A percentile compares a stretch with the other conserved stretches of the same genome.
These are phyloP conservation scores for Myotis pilosus DNA, from an alignment of 2,797 vertebrate species.

Conservation along the genomic window DNA sequence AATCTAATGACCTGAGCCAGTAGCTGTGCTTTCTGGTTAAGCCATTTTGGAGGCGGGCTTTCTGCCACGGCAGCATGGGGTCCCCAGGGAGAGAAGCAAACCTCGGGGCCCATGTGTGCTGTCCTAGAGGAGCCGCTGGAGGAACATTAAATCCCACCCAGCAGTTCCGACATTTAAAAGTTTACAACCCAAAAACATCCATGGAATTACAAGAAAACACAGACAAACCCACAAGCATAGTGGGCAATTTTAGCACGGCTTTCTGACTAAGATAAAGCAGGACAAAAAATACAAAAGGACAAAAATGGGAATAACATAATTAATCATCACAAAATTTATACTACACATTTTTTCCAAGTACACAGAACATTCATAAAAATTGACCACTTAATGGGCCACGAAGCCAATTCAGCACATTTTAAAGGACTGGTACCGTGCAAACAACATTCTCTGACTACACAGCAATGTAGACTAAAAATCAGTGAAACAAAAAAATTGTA, in stretches of 20 bases:
- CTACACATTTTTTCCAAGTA: neutral
- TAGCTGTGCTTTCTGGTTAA: neutral
- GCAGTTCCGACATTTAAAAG: neutral
- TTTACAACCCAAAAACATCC: slow-evolving; percentile 12
- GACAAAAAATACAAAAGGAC: neutral
- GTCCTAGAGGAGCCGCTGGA: neutral
- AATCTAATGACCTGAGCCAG: neutral
- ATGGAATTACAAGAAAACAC: neutral
- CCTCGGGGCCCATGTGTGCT: neutral
- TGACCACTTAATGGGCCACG: neutral
- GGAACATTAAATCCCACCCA: neutral
- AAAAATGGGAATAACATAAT: neutral
- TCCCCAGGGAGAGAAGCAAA: neutral
- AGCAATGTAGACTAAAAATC: neutral
- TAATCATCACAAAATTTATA: neutral
- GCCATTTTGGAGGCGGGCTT: neutral
- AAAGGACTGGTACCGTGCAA: neutral
- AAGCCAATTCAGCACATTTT: neutral
- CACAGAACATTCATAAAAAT: neutral
- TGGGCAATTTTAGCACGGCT: neutral
- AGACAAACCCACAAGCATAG: neutral
- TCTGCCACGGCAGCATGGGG: neutral
- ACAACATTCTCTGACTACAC: neutral
- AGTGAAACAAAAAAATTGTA: neutral
- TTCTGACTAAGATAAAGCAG: neutral